Base-by-base conservation (phyloP, 2,113 vertebrate species). In the Plotosus lineatus region DNA sequence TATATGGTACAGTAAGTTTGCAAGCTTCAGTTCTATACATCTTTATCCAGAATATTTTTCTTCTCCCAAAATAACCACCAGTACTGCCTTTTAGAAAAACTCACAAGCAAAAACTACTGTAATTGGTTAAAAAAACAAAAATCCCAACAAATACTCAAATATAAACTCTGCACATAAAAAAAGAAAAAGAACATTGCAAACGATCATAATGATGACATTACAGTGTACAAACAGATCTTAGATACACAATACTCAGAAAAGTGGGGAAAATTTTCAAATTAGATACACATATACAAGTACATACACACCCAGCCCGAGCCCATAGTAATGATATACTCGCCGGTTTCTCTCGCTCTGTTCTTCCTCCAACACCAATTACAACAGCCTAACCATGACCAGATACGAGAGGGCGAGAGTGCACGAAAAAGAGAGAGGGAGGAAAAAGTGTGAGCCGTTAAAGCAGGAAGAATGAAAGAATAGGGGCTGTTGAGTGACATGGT, bases 151-250 rank as follows among this genome's bases (percentile, higher is more conserved):
- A 88, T 78, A 60, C 65, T 72, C 84, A 87, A 84, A 90, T 87
- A 89, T 78, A 87, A 90, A 89, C 81, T 88, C 79, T 76, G 78
- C 83, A 81, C 88, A 83, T 83, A 89, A 86, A 88, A 87, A 89
- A 83, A 83, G 82, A 89, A 86, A 88, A 87, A 89, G 81, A 83
- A 90, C 71, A 50, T 89, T 87, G 69, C 40, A 88, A 88, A 84
- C 76, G 84, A 91, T 90, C 78, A 31, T 19, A 88, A 88, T 74
- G 82, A 80, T 86, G 51, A 79, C 89, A 91, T 87, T 85, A 86
- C 83, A 56, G 73, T 80, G 82, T 85, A 90, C 84, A 89, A 88
- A 91, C 75, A 42, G 85, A 89, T 91, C 81, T 86, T 26, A n/a
- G 28, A 87, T 78, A 63, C 48, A 84, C 66, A 83, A 75, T 84